Percentiles rank a stretch among this genome's conserved stretches.
These are phyloP conservation scores for Leptopilina drosophilae DNA, from an alignment of 2,888 invertebrate species.

Conservation along the genomic window DNA sequence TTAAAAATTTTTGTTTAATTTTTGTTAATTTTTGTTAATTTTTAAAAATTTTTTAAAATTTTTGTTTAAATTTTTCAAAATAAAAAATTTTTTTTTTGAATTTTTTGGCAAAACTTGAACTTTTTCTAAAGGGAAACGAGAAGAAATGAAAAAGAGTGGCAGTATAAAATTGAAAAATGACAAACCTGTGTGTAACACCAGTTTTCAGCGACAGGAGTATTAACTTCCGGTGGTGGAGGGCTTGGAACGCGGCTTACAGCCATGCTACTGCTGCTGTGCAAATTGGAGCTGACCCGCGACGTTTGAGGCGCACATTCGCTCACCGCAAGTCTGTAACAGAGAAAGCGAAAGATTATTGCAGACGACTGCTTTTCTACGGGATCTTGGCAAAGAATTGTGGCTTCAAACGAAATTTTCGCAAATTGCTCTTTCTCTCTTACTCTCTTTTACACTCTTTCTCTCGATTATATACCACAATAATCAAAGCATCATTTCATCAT, in stretches of 20 bases:
- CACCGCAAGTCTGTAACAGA: slow-evolving; percentile 85
- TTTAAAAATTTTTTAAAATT: not conserved
- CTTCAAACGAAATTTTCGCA: slow-evolving; percentile 16
- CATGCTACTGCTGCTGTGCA: slow-evolving; percentile 91
- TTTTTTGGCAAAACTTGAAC: not conserved
- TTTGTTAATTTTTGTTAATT: too few species aligned
- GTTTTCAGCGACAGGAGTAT: slow-evolving; percentile 99
- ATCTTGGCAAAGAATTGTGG: slow-evolving; percentile 19
- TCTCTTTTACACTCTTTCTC: not conserved
- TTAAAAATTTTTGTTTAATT: not conserved
- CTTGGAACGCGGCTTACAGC: slow-evolving; percentile 98
- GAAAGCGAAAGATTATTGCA: slow-evolving; percentile 47
- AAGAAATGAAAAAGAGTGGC: not conserved
- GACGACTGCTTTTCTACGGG: slow-evolving; percentile 1
- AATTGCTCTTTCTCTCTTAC: not conserved
- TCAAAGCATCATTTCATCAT: not conserved
- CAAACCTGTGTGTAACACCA: slow-evolving; percentile 99
- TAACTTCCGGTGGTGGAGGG: slow-evolving; percentile 95
- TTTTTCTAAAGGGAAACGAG: not conserved
- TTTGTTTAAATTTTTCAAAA: too few species aligned
- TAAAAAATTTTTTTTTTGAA: too few species aligned
- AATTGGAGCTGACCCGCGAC: slow-evolving; percentile 91
- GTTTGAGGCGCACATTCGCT: slow-evolving; percentile 90
- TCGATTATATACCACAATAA: not conserved
- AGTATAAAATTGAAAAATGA: slow-evolving; percentile 40